phyloP scores from a whole-genome alignment of 2,888 invertebrate species.

The Oeneis ivallda region DNA sequence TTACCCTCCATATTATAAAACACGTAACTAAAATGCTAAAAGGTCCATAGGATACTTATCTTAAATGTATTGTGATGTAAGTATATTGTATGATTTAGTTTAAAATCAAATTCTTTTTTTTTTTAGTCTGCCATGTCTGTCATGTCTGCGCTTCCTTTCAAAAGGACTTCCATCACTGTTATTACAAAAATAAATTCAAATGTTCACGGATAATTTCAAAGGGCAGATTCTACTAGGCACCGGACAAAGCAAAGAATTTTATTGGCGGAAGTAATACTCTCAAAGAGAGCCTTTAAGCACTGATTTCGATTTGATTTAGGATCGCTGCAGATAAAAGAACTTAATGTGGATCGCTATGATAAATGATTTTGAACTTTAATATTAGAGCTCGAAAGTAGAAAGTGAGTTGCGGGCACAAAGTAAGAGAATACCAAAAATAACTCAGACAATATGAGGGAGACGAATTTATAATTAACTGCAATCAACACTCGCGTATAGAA shows the following conservation, averaged over 20 bases:
- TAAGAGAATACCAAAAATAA: conserved; percentile 60
- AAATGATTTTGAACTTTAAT: conserved; percentile 44
- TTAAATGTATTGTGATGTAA: too few species aligned
- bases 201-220: conserved; percentile 29
- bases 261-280: conserved; percentile 74
- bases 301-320: conserved; percentile 76
- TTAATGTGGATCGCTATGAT: conserved; percentile 40
- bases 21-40: too few species aligned
- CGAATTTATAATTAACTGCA: conserved; percentile 81
- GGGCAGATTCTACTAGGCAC: conserved; percentile 40
- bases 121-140: neutral
- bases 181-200: conserved; percentile 14
- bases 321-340: conserved; percentile 65
- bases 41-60: too few species aligned
- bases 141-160: neutral
- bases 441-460: conserved; percentile 74
- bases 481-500: conserved; percentile 81
- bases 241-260: conserved; percentile 65
- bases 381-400: conserved; percentile 26
- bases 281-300: conserved; percentile 67
- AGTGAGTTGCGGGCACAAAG: conserved; percentile 13
- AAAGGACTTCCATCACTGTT: conserved; percentile 3
- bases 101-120: neutral
- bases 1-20: too few species aligned
- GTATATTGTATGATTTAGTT: too few species aligned